Base-by-base conservation (phyloP, 1,140 invertebrate species). In the Caenorhabditis brenneri region DNA sequence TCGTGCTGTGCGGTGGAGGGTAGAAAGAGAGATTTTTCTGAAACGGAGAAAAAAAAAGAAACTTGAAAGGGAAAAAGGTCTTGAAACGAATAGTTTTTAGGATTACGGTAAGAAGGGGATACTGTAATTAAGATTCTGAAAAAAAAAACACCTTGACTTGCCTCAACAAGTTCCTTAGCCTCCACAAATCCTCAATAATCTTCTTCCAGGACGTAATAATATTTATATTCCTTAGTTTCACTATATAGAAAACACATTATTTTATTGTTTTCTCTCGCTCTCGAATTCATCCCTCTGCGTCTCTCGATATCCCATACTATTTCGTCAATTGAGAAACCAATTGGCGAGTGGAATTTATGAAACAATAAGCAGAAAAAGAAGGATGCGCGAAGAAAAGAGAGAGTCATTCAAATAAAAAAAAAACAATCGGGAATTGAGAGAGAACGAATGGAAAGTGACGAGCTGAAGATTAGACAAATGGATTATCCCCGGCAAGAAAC, bases 331-430 rank as follows among this genome's bases (percentile, higher is more conserved):
- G 10, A 27, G 24, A 36, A 74, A 74, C 65, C n/a, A 74, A 74
- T 74, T 74, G 65, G 36, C 36, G 65, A n/a, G n/a, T n/a, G n/a
- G n/a, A 36, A 74, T 74, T 42, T 42, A 46, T 42, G 65, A 74
- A 74, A 74, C 65, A 74, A 74, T 74, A 42, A n/a, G n/a, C n/a
- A n/a, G n/a, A n/a, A 65, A 65, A 65, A n/a, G 16, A 46, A 51
- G 46, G 29, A 36, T 65, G 58, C 65, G 65, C 65, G 36, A 12
- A 58, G 10, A 65, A 36, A 12, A 19, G 19, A 24, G 51, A 27
- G 22, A 58, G 29, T 29, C 10, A 58, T 0, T 6, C 0, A 29
- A 29, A 27, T 7, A 36, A 65, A 65, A 33, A 65, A 65, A 65
- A 65, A 16, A 22, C 33, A 65, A 10, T 36, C 15, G 58, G n/a